Evolutionary conservation across 2,113 vertebrate species (phyloP).

Genomic region (Calidris pugnax): DNA sequence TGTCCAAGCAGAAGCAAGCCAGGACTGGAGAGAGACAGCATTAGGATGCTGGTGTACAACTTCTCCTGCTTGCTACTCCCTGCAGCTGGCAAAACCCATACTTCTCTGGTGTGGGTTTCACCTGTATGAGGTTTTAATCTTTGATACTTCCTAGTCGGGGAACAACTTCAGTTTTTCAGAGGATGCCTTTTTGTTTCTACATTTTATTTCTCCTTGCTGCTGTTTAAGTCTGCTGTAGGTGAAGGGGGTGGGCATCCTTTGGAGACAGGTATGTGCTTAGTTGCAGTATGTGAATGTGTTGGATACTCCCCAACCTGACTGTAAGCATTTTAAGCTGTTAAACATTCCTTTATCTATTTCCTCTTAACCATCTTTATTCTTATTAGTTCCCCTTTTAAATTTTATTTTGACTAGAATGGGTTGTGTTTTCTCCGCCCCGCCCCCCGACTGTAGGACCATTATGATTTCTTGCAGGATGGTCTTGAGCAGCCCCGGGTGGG

Average conservation of each 20-base stretch:
- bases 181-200: not conserved
- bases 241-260: not conserved
- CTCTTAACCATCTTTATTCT: not conserved
- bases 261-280: not conserved
- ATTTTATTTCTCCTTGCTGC: not conserved
- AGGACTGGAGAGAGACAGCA: not conserved
- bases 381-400: not conserved
- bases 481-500: not conserved
- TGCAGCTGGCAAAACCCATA: not conserved
- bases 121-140: not conserved
- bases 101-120: not conserved
- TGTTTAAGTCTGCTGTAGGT: not conserved
- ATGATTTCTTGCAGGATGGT: not conserved
- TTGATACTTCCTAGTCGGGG: not conserved
- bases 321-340: not conserved
- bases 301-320: not conserved
- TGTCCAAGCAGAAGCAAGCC: not conserved
- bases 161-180: not conserved
- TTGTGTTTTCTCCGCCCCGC: not conserved
- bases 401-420: not conserved
- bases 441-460: not conserved
- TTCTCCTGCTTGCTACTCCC: not conserved
- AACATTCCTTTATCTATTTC: not conserved
- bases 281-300: rapidly evolving
- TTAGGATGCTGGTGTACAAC: not conserved